Evolutionary conservation across 2,113 vertebrate genomes (phyloP).

Genomic region (Pseudopodoces humilis): DNA sequence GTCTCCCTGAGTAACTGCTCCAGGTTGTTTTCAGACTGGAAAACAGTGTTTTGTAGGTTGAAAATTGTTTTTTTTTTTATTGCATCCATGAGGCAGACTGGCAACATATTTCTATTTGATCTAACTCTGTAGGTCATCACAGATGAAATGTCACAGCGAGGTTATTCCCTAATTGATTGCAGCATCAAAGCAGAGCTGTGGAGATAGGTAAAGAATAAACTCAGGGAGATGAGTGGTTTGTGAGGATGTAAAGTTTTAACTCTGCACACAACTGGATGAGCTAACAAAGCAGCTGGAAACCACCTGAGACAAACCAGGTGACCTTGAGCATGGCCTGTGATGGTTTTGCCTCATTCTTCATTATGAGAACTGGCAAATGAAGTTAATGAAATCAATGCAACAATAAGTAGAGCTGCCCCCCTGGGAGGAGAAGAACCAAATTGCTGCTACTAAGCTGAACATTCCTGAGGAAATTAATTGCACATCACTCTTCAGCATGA

Average conservation of each 20-base stretch:
- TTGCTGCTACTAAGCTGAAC: not conserved
- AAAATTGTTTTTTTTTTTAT: fast-evolving
- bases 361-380: not conserved
- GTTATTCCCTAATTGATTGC: not conserved
- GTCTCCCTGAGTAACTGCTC: not conserved
- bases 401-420: not conserved
- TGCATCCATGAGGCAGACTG: not conserved
- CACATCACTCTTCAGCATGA: not conserved
- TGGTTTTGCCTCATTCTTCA: not conserved
- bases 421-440: not conserved
- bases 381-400: not conserved
- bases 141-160: not conserved
- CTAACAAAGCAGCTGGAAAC: not conserved
- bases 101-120: not conserved
- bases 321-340: not conserved
- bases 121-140: not conserved
- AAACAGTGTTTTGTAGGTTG: not conserved
- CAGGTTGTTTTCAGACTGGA: not conserved
- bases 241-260: not conserved
- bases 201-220: not conserved
- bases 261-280: not conserved
- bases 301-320: not conserved
- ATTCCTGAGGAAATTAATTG: constrained; percentile 32
- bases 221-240: not conserved
- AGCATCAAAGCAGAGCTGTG: not conserved